Conservation (phyloP, 2,113 vertebrate species). For the Oreochromis aureus region DNA sequence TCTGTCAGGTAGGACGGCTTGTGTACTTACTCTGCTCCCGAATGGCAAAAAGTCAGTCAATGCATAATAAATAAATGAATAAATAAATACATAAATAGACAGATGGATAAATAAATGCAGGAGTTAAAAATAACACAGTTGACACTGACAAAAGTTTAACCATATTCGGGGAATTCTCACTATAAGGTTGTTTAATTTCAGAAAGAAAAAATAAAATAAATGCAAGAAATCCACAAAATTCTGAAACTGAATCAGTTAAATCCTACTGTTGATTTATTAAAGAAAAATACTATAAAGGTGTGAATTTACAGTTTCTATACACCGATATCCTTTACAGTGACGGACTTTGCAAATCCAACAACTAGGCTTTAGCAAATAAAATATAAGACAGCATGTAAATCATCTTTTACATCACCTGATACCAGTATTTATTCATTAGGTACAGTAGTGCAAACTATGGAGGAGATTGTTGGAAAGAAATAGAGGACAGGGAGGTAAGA, state of each 20-base stretch:
- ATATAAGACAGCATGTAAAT: background rate
- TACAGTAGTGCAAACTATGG: background rate
- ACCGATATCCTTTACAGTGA: background rate
- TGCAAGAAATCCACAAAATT: background rate
- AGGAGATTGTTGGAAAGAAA: background rate
- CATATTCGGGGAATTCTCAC: background rate
- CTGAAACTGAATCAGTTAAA: background rate
- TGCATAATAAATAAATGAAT: background rate
- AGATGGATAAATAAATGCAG: background rate
- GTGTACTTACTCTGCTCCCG: background rate
- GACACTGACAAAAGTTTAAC: background rate
- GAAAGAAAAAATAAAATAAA: background rate
- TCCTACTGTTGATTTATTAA: background rate
- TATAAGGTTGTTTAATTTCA: background rate
- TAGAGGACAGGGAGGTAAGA: background rate
- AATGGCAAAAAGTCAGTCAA: background rate
- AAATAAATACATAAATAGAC: background rate
- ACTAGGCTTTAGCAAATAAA: background rate
- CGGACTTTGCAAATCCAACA: background rate
- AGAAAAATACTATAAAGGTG: background rate
- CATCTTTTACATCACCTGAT: background rate
- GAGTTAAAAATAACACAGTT: background rate
- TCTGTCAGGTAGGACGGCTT: background rate
- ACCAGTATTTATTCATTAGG: background rate
- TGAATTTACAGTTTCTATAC: background rate